These are phyloP conservation scores for Dichetophora obliterata DNA, from an alignment of 2,888 invertebrate species.

Conservation along the genomic window DNA sequence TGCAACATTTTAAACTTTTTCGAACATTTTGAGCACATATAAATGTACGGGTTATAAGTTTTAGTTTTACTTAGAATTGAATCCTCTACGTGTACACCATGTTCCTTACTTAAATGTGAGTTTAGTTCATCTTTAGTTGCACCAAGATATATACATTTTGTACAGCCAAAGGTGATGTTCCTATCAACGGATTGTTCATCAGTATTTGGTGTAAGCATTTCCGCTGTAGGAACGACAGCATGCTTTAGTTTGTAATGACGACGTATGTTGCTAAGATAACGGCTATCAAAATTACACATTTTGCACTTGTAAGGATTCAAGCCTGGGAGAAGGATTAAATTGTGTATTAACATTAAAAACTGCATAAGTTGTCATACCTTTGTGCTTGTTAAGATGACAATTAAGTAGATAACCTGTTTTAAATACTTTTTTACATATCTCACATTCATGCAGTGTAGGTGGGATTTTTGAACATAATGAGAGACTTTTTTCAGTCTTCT, in stretches of 20 bases:
- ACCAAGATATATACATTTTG: background rate
- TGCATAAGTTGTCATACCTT: background rate
- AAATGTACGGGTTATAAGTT: background rate
- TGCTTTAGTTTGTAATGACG: background rate
- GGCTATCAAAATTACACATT: background rate
- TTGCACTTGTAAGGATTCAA: background rate
- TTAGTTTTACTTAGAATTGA: background rate
- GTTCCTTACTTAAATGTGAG: background rate
- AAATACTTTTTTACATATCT: background rate
- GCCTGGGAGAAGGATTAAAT: background rate
- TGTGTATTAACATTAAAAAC: background rate
- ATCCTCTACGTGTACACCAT: background rate
- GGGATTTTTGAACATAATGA: background rate
- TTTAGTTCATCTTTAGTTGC: background rate
- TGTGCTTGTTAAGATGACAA: background rate
- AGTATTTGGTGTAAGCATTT: background rate
- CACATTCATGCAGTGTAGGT: background rate
- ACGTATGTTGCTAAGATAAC: background rate
- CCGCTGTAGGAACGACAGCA: background rate
- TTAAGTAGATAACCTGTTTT: background rate
- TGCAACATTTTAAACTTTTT: conserved; percentile 3
- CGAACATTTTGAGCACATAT: conserved; percentile 1
- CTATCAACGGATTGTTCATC: background rate
- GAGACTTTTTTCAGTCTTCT: too few species aligned
- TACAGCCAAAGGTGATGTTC: background rate